Evolutionary conservation across 2,888 invertebrate genomes (phyloP).

Genomic region (Stenchaetothrips biformis): DNA sequence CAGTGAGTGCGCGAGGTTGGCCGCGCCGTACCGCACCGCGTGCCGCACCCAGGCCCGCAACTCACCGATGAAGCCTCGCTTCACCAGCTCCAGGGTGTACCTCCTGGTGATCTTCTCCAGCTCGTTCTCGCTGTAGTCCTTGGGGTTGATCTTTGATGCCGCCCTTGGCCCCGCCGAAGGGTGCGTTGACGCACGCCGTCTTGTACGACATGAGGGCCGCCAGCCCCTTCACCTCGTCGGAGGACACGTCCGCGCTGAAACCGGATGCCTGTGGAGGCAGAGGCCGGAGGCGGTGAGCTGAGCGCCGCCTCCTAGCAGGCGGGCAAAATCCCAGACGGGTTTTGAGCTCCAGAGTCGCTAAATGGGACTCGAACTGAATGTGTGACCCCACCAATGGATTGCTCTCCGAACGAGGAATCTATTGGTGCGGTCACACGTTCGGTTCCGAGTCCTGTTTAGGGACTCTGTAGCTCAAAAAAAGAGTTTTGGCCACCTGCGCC

Average conservation of each 20-base stretch:
- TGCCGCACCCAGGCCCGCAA: background rate
- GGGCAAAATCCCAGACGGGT: too few relatives aligned
- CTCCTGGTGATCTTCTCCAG: slow-evolving; percentile 70
- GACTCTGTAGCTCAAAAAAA: too few relatives aligned
- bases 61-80: slow-evolving; percentile 65
- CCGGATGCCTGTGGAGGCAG: slow-evolving; percentile 61
- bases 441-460: too few relatives aligned
- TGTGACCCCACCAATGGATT: too few relatives aligned
- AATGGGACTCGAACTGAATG: too few relatives aligned
- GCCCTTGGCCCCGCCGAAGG: slow-evolving; percentile 72
- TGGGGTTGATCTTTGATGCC: slow-evolving; percentile 71
- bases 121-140: slow-evolving; percentile 63
- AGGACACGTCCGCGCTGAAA: slow-evolving; percentile 61
- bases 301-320: background rate
- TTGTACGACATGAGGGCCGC: slow-evolving; percentile 80
- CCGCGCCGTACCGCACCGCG: background rate
- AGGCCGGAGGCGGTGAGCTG: slow-evolving; percentile 39
- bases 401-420: too few relatives aligned
- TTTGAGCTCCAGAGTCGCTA: too few relatives aligned
- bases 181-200: slow-evolving; percentile 73
- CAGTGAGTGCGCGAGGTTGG: slow-evolving; percentile 26
- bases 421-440: too few relatives aligned
- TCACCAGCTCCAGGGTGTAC: slow-evolving; percentile 68
- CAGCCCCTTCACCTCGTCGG: slow-evolving; percentile 74
- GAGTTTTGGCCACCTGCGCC: too few relatives aligned